A percentile compares a stretch with the other conserved stretches of the same genome.
These are phyloP conservation scores for Cebidichthys violaceus DNA, from an alignment of 2,113 vertebrate species.

Conservation along the genomic window DNA sequence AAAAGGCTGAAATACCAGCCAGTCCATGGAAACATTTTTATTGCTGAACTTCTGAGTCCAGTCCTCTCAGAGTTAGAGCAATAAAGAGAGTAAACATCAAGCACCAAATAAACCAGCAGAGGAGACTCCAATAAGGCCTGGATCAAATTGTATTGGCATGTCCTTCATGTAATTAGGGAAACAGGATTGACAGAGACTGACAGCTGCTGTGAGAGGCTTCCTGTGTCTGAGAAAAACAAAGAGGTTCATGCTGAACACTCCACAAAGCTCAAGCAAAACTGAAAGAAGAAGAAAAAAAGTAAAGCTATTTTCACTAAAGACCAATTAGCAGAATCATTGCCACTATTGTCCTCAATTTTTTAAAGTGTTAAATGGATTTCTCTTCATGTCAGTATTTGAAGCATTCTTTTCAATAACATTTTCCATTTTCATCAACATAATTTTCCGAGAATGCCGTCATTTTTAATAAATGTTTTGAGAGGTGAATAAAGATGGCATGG, in stretches of 20 bases:
- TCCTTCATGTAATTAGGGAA: constrained; percentile 56
- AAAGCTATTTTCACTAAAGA: not conserved
- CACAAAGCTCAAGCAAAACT: not conserved
- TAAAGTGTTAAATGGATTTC: constrained; percentile 6
- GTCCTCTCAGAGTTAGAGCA: constrained; percentile 45
- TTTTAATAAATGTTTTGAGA: not conserved
- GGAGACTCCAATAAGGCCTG: constrained; percentile 50
- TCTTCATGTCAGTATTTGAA: not conserved
- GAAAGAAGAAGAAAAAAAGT: not conserved
- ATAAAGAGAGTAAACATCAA: constrained; percentile 69
- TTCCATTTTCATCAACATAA: not conserved
- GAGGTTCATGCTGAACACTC: not conserved
- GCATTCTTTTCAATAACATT: not conserved
- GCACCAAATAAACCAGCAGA: constrained; percentile 38
- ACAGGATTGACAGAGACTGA: constrained; percentile 18
- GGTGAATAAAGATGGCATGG: not conserved
- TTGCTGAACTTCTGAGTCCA: constrained; percentile 48
- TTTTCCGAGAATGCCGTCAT: not conserved
- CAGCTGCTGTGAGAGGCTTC: constrained; percentile 1
- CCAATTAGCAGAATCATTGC: not conserved
- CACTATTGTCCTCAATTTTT: not conserved
- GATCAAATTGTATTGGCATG: constrained; percentile 62
- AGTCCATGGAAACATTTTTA: constrained; percentile 36
- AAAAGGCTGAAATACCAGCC: constrained; percentile 23
- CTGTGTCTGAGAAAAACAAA: not conserved